phyloP scores from a whole-genome alignment of 1,140 invertebrate genomes.

The Popillia japonica region DNA sequence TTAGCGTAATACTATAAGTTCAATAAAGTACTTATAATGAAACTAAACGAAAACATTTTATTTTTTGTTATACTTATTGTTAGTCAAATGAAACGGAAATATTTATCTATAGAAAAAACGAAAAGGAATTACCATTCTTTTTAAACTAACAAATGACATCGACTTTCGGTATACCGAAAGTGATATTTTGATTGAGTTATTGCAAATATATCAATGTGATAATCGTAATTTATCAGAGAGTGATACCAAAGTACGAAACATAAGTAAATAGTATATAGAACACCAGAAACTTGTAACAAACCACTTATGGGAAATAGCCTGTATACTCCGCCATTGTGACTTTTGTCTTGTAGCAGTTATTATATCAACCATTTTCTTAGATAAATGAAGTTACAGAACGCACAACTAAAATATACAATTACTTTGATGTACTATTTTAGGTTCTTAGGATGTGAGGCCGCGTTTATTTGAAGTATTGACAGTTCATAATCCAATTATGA shows the following conservation, averaged over 20 bases:
- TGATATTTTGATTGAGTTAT: neutral
- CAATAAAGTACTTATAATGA: too few species aligned
- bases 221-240: too few species aligned
- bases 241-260: too few species aligned
- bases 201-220: neutral
- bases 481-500: neutral
- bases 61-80: too few species aligned
- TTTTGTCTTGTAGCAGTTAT: neutral
- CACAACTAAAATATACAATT: neutral
- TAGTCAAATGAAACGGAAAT: too few species aligned
- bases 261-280: neutral
- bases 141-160: too few species aligned
- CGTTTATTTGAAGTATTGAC: neutral
- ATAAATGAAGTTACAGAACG: neutral
- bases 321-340: neutral
- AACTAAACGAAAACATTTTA: too few species aligned
- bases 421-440: constrained; percentile 5
- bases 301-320: neutral
- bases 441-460: neutral
- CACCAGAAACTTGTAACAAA: neutral
- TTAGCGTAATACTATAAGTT: too few species aligned
- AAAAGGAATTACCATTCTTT: too few species aligned
- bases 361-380: neutral
- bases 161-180: too few species aligned
- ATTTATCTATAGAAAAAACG: too few species aligned